Conservation (phyloP, 2,888 invertebrate species). For the Melanargia galathea region DNA sequence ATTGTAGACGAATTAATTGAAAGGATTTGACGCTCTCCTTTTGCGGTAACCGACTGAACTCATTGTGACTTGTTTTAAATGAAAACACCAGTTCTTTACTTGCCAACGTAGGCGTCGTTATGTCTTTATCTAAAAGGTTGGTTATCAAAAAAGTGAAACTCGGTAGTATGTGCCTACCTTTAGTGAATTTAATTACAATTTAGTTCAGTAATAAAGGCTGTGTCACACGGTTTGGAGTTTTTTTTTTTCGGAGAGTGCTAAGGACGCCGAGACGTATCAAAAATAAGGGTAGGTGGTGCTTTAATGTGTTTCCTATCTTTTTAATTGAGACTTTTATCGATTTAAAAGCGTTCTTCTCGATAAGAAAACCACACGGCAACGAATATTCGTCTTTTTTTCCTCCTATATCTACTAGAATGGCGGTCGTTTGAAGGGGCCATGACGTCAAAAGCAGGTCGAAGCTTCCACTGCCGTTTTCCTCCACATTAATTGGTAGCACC, state of each 20-base stretch:
- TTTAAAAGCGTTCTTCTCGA: background rate
- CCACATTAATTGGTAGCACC: background rate
- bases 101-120: slow-evolving; percentile 45
- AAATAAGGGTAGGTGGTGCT: background rate
- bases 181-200: slow-evolving; percentile 13
- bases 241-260: background rate
- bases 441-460: slow-evolving; percentile 3
- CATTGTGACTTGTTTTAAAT: slow-evolving; percentile 23
- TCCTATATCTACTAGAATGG: background rate
- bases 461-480: background rate
- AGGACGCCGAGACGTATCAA: background rate
- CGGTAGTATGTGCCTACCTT: background rate
- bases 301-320: slow-evolving; percentile 4
- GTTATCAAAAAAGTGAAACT: slow-evolving; percentile 17
- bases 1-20: slow-evolving; percentile 61
- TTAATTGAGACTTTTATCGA: slow-evolving; percentile 18
- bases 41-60: slow-evolving; percentile 49
- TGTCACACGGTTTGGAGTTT: background rate
- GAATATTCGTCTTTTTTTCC: background rate
- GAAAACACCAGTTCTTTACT: slow-evolving; percentile 16
- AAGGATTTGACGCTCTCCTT: slow-evolving; percentile 56
- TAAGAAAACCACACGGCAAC: background rate
- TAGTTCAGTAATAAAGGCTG: slow-evolving; percentile 7
- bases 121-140: slow-evolving; percentile 57
- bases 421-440: background rate